Percentiles rank a stretch among this genome's conserved stretches.
These are phyloP conservation scores for Doris montereyensis DNA, from an alignment of 2,888 invertebrate species.

Conservation along the genomic window DNA sequence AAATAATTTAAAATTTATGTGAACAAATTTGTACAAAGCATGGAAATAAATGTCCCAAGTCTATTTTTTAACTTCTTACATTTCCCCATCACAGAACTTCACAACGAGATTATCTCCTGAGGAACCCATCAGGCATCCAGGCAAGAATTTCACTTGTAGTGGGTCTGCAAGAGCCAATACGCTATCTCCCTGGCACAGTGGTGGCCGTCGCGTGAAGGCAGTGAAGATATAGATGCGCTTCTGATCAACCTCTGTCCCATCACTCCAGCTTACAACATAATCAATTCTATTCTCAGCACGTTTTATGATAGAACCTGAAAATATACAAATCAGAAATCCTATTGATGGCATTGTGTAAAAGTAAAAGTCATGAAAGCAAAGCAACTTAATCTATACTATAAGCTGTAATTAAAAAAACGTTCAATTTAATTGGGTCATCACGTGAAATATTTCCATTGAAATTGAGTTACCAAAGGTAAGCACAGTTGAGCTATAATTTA, in stretches of 20 bases:
- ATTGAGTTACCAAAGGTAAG: too few relatives aligned
- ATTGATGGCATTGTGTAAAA: too few relatives aligned
- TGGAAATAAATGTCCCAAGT: not conserved
- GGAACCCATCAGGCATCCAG: conserved; percentile 52
- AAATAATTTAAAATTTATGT: too few relatives aligned
- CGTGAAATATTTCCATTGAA: too few relatives aligned
- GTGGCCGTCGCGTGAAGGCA: conserved; percentile 59
- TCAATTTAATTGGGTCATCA: too few relatives aligned
- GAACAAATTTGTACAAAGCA: not conserved
- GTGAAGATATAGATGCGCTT: conserved; percentile 65
- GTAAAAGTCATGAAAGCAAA: too few relatives aligned
- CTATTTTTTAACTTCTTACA: conserved; percentile 27
- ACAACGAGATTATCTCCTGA: conserved; percentile 44
- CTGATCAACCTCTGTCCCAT: conserved; percentile 59
- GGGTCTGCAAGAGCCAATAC: conserved; percentile 57
- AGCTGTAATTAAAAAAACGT: too few relatives aligned
- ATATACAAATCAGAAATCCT: too few relatives aligned
- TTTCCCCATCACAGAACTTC: conserved; percentile 52
- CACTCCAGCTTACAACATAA: conserved; percentile 64
- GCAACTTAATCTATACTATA: too few relatives aligned
- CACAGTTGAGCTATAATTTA: too few relatives aligned
- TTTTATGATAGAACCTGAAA: conserved; percentile 60
- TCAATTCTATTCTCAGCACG: conserved; percentile 59
- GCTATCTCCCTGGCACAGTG: conserved; percentile 52
- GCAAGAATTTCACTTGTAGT: conserved; percentile 53